Evolutionary conservation across 1,140 invertebrate species (phyloP), one percentile per base, ranked within the genome.

Genomic region (Uloborus diversus): DNA sequence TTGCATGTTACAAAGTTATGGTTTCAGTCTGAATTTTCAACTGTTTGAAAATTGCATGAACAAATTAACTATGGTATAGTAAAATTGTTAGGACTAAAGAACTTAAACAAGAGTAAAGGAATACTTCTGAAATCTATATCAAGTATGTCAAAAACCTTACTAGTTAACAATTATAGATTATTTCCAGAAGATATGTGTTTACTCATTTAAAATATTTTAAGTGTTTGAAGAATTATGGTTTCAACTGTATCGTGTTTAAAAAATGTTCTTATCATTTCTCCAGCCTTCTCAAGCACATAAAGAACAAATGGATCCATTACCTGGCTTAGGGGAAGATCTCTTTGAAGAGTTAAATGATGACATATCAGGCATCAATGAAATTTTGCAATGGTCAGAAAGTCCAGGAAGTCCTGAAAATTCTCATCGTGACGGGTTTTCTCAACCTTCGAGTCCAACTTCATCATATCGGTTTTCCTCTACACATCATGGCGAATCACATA

Each of bases 241-340:
- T 56, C 25, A 56, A 2, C 17, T 56, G 14, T 56, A 56, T 56
- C 14, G 17, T 56, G 17, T 20, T 20, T 56, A 56, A 9, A 2
- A 3, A 56, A 53, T 53, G 3, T 2, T n/a, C 23, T 57, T 66
- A n/a, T 4, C 59, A 14, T 78, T 13, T 81, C 86, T 88, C 25
- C 82, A 94, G 93, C 94, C 94, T 23, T 94, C 93, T 61, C 94
- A 94, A 85, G 93, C 93, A 69, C 79, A 80, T 32, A 64, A 66
- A 28, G 81, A 79, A 25, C 47, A 81, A 7, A 71, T 79, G 13
- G 81, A 83, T 68, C 47, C 80, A 7, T 47, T 81, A 47, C 47
- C 79, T 49, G 53, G 59, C 1, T 32, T 76, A 11, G 73, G 35
- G 30, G 73, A 76, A n/a, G 78, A 71, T 56, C 49, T 80, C 33